Evolutionary conservation across 2,888 invertebrate genomes (phyloP), one percentile per base, ranked within the genome.

Genomic region (Aphidius colemani): DNA sequence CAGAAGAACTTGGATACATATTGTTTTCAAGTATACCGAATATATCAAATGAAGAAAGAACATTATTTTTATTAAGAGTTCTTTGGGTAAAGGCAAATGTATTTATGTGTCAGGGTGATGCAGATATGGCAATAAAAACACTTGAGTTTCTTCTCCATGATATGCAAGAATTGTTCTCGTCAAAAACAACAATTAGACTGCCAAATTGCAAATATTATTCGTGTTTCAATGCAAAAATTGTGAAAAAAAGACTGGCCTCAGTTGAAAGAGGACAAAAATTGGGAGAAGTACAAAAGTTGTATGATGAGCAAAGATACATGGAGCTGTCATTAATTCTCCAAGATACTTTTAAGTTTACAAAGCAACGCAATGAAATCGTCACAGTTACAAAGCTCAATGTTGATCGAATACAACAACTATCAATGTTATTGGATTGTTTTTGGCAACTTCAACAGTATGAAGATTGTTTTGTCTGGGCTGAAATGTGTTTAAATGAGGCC

Each of bases 381-480:
- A 66, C 70, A 0, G 71, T 67, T 39, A 66, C 74, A 41, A 76
- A 74, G 61, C 70, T 75, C 3, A 72, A 74, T 10, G 73, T 84
- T 5, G 84, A 85, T 65, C 78, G 86, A 48, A 82, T 83, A 51
- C 80, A 84, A 30, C 87, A 87, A 72, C 76, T 86, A 40, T 73
- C 81, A 10, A 83, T 90, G 61, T 84, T 92, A 66, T 82, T 90
- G 66, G 90, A 91, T 65, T 86, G 89, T 50, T 85, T 90, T 65
- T 88, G 88, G 86, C 86, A 88, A 62, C 79, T 89, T 46, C 84
- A 86, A 63, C 85, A 88, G 63, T 84, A 82, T 65, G 78, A 83
- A 75, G 87, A 89, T 53, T 92, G 92, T 75, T 88, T 92, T 66
- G 84, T 88, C 69, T 95, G 93, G 93, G 88, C 90, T 2, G 89